phyloP scores from a whole-genome alignment of 2,888 invertebrate species.

The Latrodectus hesperus region DNA sequence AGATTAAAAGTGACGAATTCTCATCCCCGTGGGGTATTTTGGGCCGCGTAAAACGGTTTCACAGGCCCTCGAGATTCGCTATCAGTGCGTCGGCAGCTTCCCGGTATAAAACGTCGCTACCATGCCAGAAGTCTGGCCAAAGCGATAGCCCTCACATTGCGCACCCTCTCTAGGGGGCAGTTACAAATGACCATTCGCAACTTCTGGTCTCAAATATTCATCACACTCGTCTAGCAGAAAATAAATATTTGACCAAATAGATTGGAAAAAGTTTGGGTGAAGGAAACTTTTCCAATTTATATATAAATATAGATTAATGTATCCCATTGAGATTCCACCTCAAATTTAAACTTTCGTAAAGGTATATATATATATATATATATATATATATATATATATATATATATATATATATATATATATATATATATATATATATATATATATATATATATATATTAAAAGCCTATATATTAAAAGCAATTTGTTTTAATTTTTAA shows the following conservation, averaged over 20 bases:
- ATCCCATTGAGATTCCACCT: too few species aligned
- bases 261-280: too few species aligned
- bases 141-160: conserved; percentile 45
- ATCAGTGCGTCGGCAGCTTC: conserved; percentile 65
- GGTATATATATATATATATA: too few species aligned
- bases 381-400: too few species aligned
- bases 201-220: background rate
- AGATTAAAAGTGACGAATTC: conserved; percentile 69
- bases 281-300: too few species aligned
- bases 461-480: too few species aligned
- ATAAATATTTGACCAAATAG: background rate
- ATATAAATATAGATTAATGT: too few species aligned
- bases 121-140: conserved; percentile 41
- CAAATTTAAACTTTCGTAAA: too few species aligned
- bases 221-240: background rate
- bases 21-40: conserved; percentile 53
- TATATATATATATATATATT: too few species aligned
- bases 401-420: too few species aligned
- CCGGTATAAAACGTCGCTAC: conserved; percentile 46
- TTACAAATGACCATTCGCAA: conserved; percentile 47
- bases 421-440: too few species aligned
- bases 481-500: too few species aligned
- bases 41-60: conserved; percentile 55
- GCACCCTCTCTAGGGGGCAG: conserved; percentile 44
- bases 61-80: conserved; percentile 59